These are phyloP conservation scores for Tetropium fuscum DNA, from an alignment of 2,888 invertebrate species.

Conservation along the genomic window DNA sequence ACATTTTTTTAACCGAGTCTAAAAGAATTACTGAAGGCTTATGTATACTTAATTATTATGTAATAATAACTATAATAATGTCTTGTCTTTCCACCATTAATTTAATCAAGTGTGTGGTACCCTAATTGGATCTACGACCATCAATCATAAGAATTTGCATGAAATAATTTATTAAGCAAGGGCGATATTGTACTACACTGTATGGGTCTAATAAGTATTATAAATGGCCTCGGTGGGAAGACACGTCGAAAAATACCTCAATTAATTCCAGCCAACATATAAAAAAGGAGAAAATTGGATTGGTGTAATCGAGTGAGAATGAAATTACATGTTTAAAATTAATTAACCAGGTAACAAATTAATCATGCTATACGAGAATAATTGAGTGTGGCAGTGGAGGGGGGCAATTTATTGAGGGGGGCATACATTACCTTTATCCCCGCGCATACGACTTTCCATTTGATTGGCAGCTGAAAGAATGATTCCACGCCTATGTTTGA, in stretches of 20 bases:
- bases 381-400: conserved; percentile 46
- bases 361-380: conserved; percentile 60
- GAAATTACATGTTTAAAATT: conserved; percentile 51
- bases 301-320: conserved; percentile 8
- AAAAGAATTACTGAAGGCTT: too few relatives aligned
- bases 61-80: too few relatives aligned
- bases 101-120: background rate
- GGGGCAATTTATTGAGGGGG: conserved; percentile 42
- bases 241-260: background rate
- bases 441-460: conserved; percentile 44
- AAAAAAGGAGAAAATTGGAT: conserved; percentile 8
- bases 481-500: conserved; percentile 61
- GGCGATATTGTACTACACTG: background rate
- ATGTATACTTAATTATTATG: too few relatives aligned
- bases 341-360: conserved; percentile 60
- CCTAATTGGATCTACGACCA: background rate
- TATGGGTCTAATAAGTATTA: background rate
- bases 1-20: too few relatives aligned
- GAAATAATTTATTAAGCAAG: background rate
- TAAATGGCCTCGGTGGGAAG: background rate
- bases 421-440: conserved; percentile 48
- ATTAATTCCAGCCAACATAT: background rate
- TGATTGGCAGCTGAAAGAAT: conserved; percentile 63
- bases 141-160: background rate
- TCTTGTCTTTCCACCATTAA: too few relatives aligned